Evolutionary conservation across 2,797 vertebrate genomes (phyloP).

Genomic region (Gallirallus australis): DNA sequence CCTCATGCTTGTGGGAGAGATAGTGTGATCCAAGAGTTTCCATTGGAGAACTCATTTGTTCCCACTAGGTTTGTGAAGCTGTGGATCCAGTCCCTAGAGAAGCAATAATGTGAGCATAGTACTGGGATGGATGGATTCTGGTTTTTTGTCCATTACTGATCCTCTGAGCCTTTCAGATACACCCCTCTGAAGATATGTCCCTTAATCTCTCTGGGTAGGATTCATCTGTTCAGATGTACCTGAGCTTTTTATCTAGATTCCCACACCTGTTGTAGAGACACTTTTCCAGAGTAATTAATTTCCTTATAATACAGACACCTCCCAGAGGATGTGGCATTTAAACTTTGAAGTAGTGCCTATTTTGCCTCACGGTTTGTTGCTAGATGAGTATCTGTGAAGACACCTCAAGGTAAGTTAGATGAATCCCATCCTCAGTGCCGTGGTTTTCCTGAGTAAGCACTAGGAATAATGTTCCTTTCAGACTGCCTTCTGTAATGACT

Average conservation of each 20-base stretch:
- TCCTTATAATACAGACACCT: background rate
- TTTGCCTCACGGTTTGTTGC: background rate
- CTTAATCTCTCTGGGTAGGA: background rate
- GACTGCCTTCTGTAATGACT: background rate
- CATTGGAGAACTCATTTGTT: background rate
- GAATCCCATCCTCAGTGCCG: background rate
- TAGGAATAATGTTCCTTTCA: background rate
- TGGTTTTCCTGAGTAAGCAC: background rate
- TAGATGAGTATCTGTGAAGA: background rate
- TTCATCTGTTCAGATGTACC: background rate
- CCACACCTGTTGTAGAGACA: background rate
- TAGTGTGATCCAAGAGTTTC: no score
- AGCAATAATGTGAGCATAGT: background rate
- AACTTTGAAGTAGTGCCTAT: background rate
- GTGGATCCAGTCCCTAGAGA: background rate
- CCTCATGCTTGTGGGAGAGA: no score
- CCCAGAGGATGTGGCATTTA: background rate
- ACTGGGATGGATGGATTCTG: background rate
- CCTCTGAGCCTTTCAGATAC: background rate
- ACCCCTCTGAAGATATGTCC: no score
- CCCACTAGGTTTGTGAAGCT: background rate
- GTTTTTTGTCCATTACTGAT: background rate
- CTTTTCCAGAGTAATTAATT: background rate
- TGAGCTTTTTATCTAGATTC: background rate
- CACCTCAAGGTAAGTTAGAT: background rate